phyloP scores from a whole-genome alignment of 2,113 vertebrate genomes.

The Tetrao urogallus region DNA sequence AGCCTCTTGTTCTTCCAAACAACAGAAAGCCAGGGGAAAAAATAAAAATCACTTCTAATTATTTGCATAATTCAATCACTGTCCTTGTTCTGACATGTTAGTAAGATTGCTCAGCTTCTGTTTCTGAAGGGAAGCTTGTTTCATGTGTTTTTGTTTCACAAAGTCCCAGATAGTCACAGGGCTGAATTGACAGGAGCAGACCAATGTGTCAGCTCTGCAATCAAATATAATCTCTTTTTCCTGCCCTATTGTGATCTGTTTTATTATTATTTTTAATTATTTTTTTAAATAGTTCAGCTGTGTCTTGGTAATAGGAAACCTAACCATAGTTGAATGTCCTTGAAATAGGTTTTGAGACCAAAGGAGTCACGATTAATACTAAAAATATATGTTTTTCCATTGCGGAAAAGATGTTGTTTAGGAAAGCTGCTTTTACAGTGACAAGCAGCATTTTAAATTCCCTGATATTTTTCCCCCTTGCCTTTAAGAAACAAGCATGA shows the following conservation, averaged over 20 bases:
- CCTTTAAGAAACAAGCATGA: neutral
- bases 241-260: neutral
- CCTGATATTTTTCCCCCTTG: neutral
- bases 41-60: neutral
- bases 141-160: neutral
- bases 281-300: neutral
- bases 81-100: neutral
- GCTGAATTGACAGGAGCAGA: neutral
- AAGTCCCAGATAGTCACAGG: neutral
- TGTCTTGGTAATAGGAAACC: neutral
- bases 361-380: neutral
- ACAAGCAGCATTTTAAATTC: neutral
- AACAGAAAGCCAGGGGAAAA: neutral
- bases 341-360: neutral
- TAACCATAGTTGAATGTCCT: neutral
- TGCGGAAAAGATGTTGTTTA: neutral
- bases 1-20: neutral
- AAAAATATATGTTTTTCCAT: neutral
- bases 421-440: neutral
- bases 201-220: neutral
- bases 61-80: neutral
- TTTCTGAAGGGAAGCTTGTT: neutral
- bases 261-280: neutral
- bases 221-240: slow-evolving; percentile 11
- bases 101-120: neutral